A percentile compares a stretch with the other conserved stretches of the same genome.
Conservation (phyloP, 2,797 vertebrate species). For the Simalia tracyae region DNA sequence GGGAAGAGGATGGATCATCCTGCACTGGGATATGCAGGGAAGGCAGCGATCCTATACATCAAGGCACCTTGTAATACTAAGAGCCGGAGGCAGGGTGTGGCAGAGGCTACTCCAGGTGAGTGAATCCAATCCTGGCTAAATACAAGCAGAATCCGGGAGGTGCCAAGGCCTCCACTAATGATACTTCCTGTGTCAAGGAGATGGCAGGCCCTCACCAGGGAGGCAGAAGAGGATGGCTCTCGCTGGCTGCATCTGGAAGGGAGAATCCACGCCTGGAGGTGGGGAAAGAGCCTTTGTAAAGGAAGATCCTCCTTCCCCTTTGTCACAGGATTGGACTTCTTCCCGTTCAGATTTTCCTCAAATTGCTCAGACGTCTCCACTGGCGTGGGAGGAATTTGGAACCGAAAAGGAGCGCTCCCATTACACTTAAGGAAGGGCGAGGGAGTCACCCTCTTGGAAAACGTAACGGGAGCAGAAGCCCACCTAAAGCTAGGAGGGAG, state of each 20-base stretch:
- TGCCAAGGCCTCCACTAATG: accelerated
- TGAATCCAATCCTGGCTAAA: accelerated
- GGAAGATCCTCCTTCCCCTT: neutral
- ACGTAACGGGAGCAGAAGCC: neutral
- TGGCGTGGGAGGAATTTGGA: neutral
- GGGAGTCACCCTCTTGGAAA: neutral
- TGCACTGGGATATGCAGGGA: neutral
- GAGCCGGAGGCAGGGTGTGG: neutral
- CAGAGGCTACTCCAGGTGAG: neutral
- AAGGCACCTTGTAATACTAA: neutral
- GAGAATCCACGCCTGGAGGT: neutral
- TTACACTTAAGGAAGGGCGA: neutral
- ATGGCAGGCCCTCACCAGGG: neutral
- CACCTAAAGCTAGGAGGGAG: neutral
- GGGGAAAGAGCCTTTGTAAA: neutral
- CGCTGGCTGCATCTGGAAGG: neutral
- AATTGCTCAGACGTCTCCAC: neutral
- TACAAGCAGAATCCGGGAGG: neutral
- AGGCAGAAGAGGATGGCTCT: neutral
- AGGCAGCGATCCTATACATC: neutral
- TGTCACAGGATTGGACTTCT: too few relatives aligned
- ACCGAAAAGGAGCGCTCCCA: neutral
- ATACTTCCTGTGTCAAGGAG: neutral
- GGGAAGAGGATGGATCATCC: neutral
- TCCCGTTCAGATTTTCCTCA: neutral